Base-by-base conservation (phyloP, 2,113 vertebrate genomes). In the Helogale parvula region DNA sequence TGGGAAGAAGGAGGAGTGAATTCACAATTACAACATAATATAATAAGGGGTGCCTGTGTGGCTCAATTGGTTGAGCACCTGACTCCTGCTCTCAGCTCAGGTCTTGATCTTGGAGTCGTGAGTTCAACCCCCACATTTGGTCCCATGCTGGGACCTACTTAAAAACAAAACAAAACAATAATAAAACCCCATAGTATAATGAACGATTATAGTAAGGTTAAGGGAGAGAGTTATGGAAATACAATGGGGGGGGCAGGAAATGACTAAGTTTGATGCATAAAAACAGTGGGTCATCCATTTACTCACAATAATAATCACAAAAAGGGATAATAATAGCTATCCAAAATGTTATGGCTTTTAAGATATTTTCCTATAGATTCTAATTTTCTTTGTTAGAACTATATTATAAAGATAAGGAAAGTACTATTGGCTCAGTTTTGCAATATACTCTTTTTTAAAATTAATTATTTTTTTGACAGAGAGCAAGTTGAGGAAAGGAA, bases 341-440 rank as follows among this genome's bases (percentile, higher is more conserved):
- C 35, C 47, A 41, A 17, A 33, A 12, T 16, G 11, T 47, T 91
- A 15, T 17, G 23, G 13, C 33, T 84, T 95, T 92, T 54, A 66
- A 50, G 35, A 9, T 14, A 31, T 15, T 41, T 35, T 80, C 41
- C 25, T 54, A 80, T 29, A n/a, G 21, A 88, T 45, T 54, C 5
- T 33, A 41, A 35, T 52, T 83, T 65, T 83, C 35, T 77, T 92
- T 54, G n/a, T 21, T 90, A 63, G 5, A 87, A 74, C 14, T 83
- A 1, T 83, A 8, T 47, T 81, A 66, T 47, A 83, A 83, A 81
- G 21, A 12, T 54, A 68, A 27, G 45, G 29, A 50, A 90, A 87
- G 15, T n/a, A 33, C 57, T 50, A 21, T 25, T 90, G 38, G 9
- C 52, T 86, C 90, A 25, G 35, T 77, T 86, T 92, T 89, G 66